Evolutionary conservation across 2,888 invertebrate species (phyloP), one percentile per base, ranked within the genome.

Genomic region (Scelioninae gen. 2): DNA sequence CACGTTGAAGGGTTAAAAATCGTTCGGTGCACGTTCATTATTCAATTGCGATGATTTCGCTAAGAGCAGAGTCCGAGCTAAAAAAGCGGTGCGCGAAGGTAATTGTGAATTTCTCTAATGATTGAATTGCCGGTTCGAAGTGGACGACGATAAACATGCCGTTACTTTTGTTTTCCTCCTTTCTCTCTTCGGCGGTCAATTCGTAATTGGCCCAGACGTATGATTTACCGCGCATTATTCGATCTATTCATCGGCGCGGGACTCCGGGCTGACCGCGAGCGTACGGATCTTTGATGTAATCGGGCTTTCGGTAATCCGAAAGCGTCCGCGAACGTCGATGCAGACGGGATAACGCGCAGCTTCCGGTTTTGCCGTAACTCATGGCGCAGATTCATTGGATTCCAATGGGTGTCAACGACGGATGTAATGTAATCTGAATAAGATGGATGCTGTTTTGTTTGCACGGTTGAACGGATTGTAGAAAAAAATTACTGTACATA

Each of bases 91-190:
- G 22, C 22, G 45, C 39, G 53, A 43, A 11, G 45, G 25, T 39
- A 13, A 37, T 60, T 58, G 52, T 33, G 50, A 70, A 63, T 63
- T 11, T 43, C 6, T 63, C 48, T 61, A 69, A 69, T 61, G 63
- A 57, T 57, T 18, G 55, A 63, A 63, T 70, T 70, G 43, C 35
- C 10, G 48, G 46, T 52, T 55, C 4, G 28, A 0, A 33, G 28
- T 35, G 28, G 33, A 22, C 22, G 64, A 71, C 52, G 64, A 71
- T 58, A 71, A 64, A 52, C 52, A n/a, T 60, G 64, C 55, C 52
- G 65, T 65, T 71, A 58, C 45, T 65, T 72, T 65, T 58, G 53
- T 53, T 65, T 65, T 72, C 71, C 71, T 72, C 71, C 71, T 72
- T 71, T 65, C 71, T 58, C 71, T 65, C 37, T 57, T 71, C 41